Evolutionary conservation across 64 coral and sea anemone genomes (phyloP), one percentile per base, ranked within the genome.

Genomic region (Stichodactyla mertensii): DNA sequence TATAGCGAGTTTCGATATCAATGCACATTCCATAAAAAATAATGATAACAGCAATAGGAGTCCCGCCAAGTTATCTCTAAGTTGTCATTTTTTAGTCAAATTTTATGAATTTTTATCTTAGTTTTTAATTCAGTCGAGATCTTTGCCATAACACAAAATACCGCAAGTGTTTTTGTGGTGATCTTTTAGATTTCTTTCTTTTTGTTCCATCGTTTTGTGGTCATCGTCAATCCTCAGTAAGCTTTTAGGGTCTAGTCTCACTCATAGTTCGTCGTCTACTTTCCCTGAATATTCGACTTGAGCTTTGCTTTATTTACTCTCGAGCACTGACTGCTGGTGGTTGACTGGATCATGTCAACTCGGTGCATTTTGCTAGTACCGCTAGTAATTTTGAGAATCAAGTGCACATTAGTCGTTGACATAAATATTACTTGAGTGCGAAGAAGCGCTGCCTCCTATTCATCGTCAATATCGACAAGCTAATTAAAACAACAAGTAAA

Each of bases 151-250:
- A 10, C 69, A 74, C 69, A 11, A 74, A 31, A 74, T 74, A 74
- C 69, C 69, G 10, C 69, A 74, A 74, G 24, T 31, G 69, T 74
- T 74, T 74, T 74, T 74, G 69, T 23, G 69, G 69, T 74, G 24
- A 74, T 27, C 10, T 11, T 14, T 11, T 31, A 31, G 24, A 74
- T 74, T 74, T 74, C 69, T 11, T 74, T 74, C 69, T 74, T 74
- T 74, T 31, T 74, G 10, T 45, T 45, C 69, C 36, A 74, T 74
- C 69, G 24, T 31, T 74, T 74, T 74, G 69, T 74, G 69, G 69
- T 74, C 24, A 74, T 74, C 69, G 36, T 74, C 24, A 31, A 26
- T 74, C 24, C 9, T 74, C 69, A 11, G 24, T 23, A 74, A 11
- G 0, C 24, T 74, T 74, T 74, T 31, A 74, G 20, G n/a, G 24